Evolutionary conservation across 2,797 vertebrate genomes (phyloP).

Genomic region (Hypotaenidia philippensis): DNA sequence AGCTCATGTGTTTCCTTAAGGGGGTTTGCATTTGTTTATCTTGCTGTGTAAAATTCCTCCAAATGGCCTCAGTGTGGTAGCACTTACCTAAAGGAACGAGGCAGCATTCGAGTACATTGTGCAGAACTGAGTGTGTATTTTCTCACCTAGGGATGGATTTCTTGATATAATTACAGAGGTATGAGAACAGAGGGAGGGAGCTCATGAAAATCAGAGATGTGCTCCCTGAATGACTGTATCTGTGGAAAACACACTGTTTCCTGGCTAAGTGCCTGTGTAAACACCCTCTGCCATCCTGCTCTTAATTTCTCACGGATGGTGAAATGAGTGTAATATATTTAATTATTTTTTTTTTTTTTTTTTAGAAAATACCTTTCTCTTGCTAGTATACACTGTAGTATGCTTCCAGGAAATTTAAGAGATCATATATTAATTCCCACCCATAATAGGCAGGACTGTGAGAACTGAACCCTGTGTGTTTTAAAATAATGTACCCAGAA

Average conservation of each 20-base stretch:
- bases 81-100: constrained; percentile 46
- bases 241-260: constrained; percentile 51
- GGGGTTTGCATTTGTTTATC: background rate
- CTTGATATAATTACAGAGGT: background rate
- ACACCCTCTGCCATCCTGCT: constrained; percentile 60
- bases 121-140: background rate
- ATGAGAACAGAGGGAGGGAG: background rate
- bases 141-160: background rate
- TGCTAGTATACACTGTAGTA: background rate
- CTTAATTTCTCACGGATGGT: constrained; percentile 15
- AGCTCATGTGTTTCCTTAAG: background rate
- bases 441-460: background rate
- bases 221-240: constrained; percentile 5
- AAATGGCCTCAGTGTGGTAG: constrained; percentile 43
- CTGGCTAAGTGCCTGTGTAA: constrained; percentile 66
- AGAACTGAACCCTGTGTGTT: background rate
- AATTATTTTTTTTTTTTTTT: background rate
- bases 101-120: background rate
- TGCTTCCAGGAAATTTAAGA: constrained; percentile 1
- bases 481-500: background rate
- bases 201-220: background rate
- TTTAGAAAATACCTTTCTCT: background rate
- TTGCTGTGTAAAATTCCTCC: constrained; percentile 5
- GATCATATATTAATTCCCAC: background rate
- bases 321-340: background rate